Base-by-base conservation (phyloP, 2,888 invertebrate species). In the Aphidoletes aphidimyza region DNA sequence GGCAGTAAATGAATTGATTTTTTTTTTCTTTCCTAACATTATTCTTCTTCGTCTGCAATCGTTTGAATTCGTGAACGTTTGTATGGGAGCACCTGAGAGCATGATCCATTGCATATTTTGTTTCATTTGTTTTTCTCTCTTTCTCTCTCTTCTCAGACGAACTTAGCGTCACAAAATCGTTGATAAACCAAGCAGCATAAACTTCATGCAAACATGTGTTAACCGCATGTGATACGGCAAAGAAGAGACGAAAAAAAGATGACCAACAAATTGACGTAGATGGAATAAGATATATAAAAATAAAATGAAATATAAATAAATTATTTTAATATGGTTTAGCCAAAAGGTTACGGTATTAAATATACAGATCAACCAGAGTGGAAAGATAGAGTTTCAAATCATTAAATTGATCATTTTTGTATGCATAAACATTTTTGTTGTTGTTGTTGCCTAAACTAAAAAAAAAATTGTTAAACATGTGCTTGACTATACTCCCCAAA, bases 291-390 rank as follows among this genome's bases (percentile, higher is more conserved):
- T n/a, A n/a, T n/a, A n/a, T n/a, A n/a, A n/a, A n/a, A n/a, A n/a
- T n/a, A n/a, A n/a, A n/a, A n/a, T n/a, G n/a, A n/a, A 30, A 69
- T 69, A 34, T 69, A 69, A 69, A 69, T 69, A 69, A 30, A 69
- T 69, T 69, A 69, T 69, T 69, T 69, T 69, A 30, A 69, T 69
- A 69, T 69, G 30, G 14, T 69, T 69, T 17, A 30, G 69, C 30
- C n/a, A 69, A 69, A 69, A 69, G 69, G 69, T 69, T 69, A 69
- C 69, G 69, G 30, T 69, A 69, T 69, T 30, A 47, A 17, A 17
- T 11, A 39, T 39, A 11, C 39, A 39, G 39, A 39, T 5, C 6
- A 39, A 39, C 54, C 22, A 54, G 6, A 54, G 17, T n/a, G n/a
- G n/a, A 5, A 47, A 17, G 2, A 47, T 8, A 2, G 47, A 17